Evolutionary conservation across 2,888 invertebrate genomes (phyloP).

Genomic region (Eremobia ochroleuca): DNA sequence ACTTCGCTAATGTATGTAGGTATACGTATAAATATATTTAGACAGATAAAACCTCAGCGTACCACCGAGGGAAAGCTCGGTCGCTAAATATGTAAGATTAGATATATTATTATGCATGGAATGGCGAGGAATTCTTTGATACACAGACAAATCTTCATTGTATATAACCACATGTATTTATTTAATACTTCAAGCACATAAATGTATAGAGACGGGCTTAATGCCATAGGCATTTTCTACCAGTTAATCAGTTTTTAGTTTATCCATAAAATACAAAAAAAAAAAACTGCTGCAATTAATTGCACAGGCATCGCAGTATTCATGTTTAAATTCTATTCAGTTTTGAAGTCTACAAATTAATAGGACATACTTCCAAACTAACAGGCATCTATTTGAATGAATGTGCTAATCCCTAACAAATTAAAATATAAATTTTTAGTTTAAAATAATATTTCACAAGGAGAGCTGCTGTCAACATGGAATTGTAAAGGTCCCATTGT

Average conservation of each 20-base stretch:
- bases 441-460: conserved; percentile 10
- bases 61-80: too few relatives aligned
- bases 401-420: not conserved
- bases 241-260: not conserved
- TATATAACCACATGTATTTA: too few relatives aligned
- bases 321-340: not conserved
- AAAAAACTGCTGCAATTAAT: not conserved
- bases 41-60: too few relatives aligned
- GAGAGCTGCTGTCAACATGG: conserved; percentile 11
- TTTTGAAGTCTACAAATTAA: not conserved
- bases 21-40: too few relatives aligned
- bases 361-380: not conserved
- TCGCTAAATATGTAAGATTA: not conserved
- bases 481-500: conserved; percentile 26
- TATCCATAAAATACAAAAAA: not conserved
- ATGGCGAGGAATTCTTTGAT: not conserved
- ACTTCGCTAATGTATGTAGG: not conserved
- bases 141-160: not conserved
- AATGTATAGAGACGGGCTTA: too few relatives aligned
- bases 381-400: not conserved
- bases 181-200: too few relatives aligned
- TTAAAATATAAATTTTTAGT: not conserved
- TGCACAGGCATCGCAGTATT: not conserved
- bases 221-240: too few relatives aligned
- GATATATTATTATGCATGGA: not conserved